A percentile compares a stretch with the other conserved stretches of the same genome.
These are phyloP conservation scores for Setophaga kirtlandii DNA, from an alignment of 2,113 vertebrate genomes.

Conservation along the genomic window DNA sequence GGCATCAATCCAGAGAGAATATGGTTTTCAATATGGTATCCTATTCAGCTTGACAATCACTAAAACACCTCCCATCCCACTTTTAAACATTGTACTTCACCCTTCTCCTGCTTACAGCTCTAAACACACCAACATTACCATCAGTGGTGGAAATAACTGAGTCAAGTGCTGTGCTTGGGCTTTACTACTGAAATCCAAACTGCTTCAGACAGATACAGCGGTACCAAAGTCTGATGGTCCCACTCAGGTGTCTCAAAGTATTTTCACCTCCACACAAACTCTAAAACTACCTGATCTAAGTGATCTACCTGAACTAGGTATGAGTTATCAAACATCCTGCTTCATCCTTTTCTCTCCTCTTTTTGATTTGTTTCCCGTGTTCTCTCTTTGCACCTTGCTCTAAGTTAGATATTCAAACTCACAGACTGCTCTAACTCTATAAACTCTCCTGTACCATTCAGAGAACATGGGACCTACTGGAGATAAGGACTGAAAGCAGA, in stretches of 20 bases:
- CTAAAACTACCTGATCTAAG: background rate
- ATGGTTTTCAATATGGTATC: background rate
- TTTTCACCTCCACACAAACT: background rate
- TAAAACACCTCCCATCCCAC: background rate
- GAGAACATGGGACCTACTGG: background rate
- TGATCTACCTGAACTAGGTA: background rate
- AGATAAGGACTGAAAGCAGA: background rate
- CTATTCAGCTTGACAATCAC: background rate
- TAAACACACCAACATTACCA: background rate
- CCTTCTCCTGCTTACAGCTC: background rate
- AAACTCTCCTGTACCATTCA: background rate
- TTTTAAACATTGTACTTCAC: background rate
- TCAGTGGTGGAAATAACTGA: background rate
- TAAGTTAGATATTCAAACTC: background rate
- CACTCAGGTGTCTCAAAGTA: background rate
- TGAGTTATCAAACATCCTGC: background rate
- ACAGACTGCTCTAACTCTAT: background rate
- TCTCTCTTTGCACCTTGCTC: background rate
- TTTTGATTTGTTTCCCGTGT: background rate
- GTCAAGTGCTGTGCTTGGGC: background rate
- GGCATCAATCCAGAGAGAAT: background rate
- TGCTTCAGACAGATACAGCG: background rate
- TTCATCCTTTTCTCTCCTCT: background rate
- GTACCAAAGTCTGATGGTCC: background rate
- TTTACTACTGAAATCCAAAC: background rate